Conservation (phyloP, 1,140 invertebrate species). For the Riptortus pedestris region DNA sequence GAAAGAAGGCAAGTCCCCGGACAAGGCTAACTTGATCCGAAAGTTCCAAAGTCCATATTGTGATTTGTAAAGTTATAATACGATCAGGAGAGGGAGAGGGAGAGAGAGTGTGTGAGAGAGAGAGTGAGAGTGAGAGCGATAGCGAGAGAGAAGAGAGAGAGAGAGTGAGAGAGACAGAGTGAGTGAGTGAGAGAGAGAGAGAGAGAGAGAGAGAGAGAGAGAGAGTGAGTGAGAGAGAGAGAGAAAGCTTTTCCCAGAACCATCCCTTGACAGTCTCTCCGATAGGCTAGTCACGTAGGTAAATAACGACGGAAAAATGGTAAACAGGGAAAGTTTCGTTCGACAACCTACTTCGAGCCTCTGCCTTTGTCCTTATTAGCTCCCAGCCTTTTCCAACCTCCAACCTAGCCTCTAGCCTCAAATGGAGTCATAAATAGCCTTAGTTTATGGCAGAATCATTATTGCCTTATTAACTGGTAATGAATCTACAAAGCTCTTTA, state of each 20-base stretch:
- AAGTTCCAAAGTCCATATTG: neutral
- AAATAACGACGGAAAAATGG: slow-evolving; percentile 14
- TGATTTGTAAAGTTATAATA: slow-evolving; percentile 16
- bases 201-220: neutral
- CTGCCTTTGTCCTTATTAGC: neutral
- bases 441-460: no score
- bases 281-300: slow-evolving; percentile 7
- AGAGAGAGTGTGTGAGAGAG: neutral
- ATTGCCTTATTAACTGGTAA: no score
- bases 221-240: no score
- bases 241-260: no score
- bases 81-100: neutral
- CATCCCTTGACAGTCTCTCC: slow-evolving; percentile 1
- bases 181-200: neutral
- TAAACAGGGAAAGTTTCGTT: slow-evolving; percentile 2
- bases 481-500: no score
- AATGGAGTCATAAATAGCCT: no score
- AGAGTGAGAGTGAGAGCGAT: neutral
- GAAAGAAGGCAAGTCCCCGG: no score
- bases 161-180: neutral
- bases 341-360: neutral
- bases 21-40: slow-evolving; percentile 7
- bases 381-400: neutral
- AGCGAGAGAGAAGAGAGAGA: neutral
- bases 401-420: no score